Conservation (phyloP, 2,113 vertebrate species). For the Eudyptes chrysolophus region DNA sequence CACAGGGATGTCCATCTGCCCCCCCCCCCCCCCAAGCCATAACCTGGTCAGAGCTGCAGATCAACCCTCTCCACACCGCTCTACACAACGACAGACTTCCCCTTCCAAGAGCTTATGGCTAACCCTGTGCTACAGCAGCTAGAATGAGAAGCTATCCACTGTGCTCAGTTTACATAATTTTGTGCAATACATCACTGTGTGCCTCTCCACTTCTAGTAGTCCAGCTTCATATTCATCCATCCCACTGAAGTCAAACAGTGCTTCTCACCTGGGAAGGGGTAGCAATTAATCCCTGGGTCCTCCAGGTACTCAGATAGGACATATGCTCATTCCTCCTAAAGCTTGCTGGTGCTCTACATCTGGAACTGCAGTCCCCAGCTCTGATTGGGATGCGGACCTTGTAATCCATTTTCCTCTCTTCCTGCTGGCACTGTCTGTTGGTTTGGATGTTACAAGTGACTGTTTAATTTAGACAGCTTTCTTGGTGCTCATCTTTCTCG, state of each 20-base stretch:
- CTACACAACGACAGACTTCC: too few species aligned
- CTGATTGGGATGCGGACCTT: constrained; percentile 49
- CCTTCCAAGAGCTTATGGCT: not conserved
- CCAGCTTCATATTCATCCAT: not conserved
- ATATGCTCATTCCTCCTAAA: not conserved
- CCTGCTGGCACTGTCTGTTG: constrained; percentile 39
- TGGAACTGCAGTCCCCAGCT: not conserved
- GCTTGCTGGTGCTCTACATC: not conserved
- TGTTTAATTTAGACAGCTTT: constrained; percentile 38
- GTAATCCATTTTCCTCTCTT: not conserved
- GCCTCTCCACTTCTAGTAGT: not conserved
- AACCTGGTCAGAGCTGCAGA: not conserved
- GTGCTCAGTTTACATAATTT: not conserved
- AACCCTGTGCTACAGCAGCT: not conserved
- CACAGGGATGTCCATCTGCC: not conserved
- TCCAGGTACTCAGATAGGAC: not conserved
- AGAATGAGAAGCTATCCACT: fast-evolving
- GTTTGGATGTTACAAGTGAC: constrained; percentile 23
- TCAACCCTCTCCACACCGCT: not conserved
- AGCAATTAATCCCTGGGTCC: not conserved
- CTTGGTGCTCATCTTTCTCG: not conserved
- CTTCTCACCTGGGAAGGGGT: not conserved
- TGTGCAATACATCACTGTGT: not conserved
- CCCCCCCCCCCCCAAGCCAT: fast-evolving
- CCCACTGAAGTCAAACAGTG: not conserved